Evolutionary conservation across 2,888 invertebrate species (phyloP).

Genomic region (Lacanobia wlatinum): DNA sequence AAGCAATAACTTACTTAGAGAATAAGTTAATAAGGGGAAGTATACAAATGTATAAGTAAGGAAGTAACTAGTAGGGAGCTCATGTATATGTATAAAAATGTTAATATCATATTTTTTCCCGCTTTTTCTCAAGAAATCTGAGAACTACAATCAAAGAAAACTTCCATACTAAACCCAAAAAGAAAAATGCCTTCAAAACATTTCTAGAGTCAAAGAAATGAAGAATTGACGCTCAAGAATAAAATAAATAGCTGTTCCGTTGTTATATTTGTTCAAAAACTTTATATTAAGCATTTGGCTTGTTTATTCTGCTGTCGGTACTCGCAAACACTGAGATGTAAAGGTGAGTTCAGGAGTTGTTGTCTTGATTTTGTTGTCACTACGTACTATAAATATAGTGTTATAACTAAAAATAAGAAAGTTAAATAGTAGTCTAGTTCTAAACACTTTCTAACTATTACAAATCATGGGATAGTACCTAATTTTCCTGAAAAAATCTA

Average conservation of each 20-base stretch:
- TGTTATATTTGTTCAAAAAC: conserved; percentile 39
- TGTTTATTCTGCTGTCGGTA: conserved; percentile 50
- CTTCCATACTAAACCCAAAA: neutral
- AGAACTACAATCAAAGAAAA: neutral
- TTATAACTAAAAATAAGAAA: neutral
- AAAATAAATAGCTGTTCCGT: conserved; percentile 14
- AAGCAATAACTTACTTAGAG: too few relatives aligned
- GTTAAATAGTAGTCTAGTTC: too few relatives aligned
- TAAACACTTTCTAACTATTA: too few relatives aligned
- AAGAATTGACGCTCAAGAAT: conserved; percentile 22
- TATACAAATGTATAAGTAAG: too few relatives aligned
- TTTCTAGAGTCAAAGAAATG: conserved; percentile 11
- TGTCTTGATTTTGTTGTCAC: conserved; percentile 3
- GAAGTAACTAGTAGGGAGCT: too few relatives aligned
- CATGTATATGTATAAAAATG: too few relatives aligned
- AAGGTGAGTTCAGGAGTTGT: conserved; percentile 36
- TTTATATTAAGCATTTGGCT: conserved; percentile 32
- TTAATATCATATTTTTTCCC: neutral
- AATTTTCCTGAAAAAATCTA: too few relatives aligned
- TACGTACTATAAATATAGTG: neutral
- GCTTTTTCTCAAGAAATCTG: neutral
- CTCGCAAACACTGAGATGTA: conserved; percentile 26
- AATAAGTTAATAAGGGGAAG: too few relatives aligned
- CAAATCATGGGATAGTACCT: too few relatives aligned
- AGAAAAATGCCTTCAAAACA: neutral